phyloP scores from a whole-genome alignment of 2,113 vertebrate species.

The Apodemus speciosus region DNA sequence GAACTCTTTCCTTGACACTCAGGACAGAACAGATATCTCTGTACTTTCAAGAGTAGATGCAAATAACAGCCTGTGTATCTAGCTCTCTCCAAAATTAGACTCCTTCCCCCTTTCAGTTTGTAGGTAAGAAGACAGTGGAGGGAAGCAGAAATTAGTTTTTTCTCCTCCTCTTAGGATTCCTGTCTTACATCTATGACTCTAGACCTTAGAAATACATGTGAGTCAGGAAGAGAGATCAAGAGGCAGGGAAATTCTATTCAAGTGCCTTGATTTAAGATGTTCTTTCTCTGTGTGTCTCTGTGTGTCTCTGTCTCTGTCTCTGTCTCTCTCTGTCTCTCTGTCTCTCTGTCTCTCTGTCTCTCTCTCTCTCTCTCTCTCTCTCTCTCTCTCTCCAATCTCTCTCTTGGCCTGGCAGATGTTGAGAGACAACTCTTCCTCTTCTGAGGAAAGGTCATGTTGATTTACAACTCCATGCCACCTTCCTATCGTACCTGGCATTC shows the following conservation, averaged over 20 bases:
- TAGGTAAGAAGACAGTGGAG: not conserved
- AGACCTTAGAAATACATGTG: not conserved
- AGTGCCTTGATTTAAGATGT: not conserved
- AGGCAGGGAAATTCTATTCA: slow-evolving; percentile 15
- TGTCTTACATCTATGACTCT: not conserved
- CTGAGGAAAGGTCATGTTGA: not conserved
- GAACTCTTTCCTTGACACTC: not conserved
- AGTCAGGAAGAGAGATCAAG: not conserved
- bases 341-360: not conserved
- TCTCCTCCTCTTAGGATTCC: not conserved
- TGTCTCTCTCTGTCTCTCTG: not conserved
- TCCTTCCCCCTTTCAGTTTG: not conserved
- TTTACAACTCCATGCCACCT: not conserved
- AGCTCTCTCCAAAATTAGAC: not conserved
- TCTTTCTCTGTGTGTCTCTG: not conserved
- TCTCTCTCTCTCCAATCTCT: not conserved
- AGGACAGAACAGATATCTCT: not conserved
- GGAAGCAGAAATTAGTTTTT: fast-evolving
- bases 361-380: not conserved
- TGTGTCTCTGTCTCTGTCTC: not conserved
- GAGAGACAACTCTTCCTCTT: not conserved
- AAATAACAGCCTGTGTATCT: not conserved
- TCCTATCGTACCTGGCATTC: not conserved
- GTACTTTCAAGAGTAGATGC: not conserved
- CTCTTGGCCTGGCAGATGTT: not conserved